phyloP scores from a whole-genome alignment of 2,797 vertebrate species.

The Platalea minor region DNA sequence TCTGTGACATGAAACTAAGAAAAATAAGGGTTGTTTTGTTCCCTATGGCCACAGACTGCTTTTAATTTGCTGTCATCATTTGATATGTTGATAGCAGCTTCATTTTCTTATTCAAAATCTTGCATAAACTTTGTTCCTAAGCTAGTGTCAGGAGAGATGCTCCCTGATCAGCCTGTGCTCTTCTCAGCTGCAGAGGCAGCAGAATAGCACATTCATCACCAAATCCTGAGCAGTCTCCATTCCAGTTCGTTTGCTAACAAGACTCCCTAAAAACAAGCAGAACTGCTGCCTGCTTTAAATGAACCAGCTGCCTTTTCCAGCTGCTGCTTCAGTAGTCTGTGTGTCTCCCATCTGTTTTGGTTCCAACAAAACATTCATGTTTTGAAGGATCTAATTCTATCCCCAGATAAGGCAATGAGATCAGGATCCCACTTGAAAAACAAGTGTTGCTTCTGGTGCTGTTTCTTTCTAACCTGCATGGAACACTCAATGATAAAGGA shows the following conservation, averaged over 20 bases:
- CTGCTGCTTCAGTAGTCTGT: background rate
- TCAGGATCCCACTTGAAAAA: background rate
- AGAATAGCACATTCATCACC: background rate
- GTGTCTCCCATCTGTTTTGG: background rate
- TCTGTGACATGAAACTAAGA: background rate
- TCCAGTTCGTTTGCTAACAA: background rate
- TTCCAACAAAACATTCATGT: background rate
- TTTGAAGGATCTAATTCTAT: background rate
- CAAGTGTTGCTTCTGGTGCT: background rate
- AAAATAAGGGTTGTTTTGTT: background rate
- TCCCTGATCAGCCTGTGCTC: background rate
- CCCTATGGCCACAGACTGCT: background rate
- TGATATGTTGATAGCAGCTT: background rate
- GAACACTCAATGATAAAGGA: background rate
- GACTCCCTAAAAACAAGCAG: background rate
- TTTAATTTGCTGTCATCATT: background rate
- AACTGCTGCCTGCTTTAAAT: background rate
- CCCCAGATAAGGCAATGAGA: background rate
- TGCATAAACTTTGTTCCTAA: background rate
- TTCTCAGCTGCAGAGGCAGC: background rate
- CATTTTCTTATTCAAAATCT: background rate
- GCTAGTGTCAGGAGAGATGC: background rate
- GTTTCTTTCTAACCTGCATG: background rate
- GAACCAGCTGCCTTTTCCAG: conserved; percentile 1
- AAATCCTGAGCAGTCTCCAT: background rate